phyloP scores from a whole-genome alignment of 2,113 vertebrate species.

The Stegastes partitus region DNA sequence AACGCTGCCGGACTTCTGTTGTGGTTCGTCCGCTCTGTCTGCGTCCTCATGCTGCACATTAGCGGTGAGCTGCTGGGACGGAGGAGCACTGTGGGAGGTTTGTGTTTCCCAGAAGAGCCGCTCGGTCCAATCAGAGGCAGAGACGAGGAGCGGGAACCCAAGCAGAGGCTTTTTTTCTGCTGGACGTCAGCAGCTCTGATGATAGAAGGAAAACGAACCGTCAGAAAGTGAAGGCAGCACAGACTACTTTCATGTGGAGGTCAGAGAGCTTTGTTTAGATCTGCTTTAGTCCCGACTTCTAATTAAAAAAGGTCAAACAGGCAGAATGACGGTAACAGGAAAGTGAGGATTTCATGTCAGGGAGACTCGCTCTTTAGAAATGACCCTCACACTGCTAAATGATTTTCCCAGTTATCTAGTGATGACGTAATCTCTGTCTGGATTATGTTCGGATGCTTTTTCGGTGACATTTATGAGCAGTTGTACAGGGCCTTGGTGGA shows the following conservation, averaged over 20 bases:
- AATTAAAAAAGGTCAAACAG: conserved; percentile 22
- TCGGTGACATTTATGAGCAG: neutral
- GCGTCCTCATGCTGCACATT: conserved; percentile 10
- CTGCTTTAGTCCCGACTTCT: neutral
- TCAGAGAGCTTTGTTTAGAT: no score
- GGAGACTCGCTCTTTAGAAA: neutral
- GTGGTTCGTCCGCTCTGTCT: neutral
- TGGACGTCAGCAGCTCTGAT: conserved; percentile 33
- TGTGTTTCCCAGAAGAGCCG: conserved; percentile 46
- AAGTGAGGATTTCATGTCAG: neutral
- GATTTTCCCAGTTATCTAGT: no score
- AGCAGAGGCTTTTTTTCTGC: neutral
- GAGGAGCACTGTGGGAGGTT: conserved; percentile 43
- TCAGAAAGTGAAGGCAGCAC: neutral
- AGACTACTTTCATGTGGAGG: neutral
- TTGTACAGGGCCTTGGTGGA: neutral
- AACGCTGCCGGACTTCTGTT: neutral
- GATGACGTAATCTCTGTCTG: neutral
- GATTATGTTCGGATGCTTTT: neutral
- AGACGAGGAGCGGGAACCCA: conserved; percentile 29
- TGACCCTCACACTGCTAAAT: neutral
- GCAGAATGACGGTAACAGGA: neutral
- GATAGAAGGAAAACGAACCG: neutral
- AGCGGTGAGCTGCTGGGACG: conserved; percentile 25
- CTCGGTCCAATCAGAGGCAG: neutral